Base-by-base conservation (phyloP, 2,797 vertebrate species). In the Acipenser oxyrinchus region DNA sequence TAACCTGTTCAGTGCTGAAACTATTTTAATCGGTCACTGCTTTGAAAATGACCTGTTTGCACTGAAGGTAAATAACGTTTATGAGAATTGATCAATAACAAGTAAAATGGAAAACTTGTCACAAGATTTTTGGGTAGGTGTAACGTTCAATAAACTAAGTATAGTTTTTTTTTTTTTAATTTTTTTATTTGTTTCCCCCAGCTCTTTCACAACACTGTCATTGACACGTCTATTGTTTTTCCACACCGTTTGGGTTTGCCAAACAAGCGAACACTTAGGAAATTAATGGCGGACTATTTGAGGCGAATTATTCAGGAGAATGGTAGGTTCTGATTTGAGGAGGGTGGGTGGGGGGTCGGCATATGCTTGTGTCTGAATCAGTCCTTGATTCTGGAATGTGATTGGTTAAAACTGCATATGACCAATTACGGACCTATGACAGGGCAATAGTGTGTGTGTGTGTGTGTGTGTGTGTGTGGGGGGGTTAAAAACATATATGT, bases 211-310 rank as follows among this genome's bases (percentile, higher is more conserved):
- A 77, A 76, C 64, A 84, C 3, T 1, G 80, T 92, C 60, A 87
- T 92, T 75, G 90, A 93, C 79, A 90, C 81, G 0, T 86, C 88
- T 0, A 8, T 89, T 74, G 75, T 90, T 66, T 93, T 93, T 76
- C 90, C 92, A 51, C 90, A 92, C 77, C 78, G 68, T 3, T 79
- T 92, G 73, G 89, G 91, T 9, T 86, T 81, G 8, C 92, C 92
- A 70, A 75, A 93, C 78, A 91, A 88, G 81, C 81, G 83, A 79
- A 75, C 82, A 48, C 87, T 93, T 64, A 78, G 79, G 73, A 86
- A 68, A 65, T 82, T 93, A 63, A 86, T 85, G 2, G 83, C 90
- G 48, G 91, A 93, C 62, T 75, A 88, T 76, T 87, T 93, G 12
- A 76, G 76, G 68, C 89, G 82, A 76, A 91, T 93, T 76, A 82